Conservation (phyloP, 2,797 vertebrate species). For the Sparidentex hasta region DNA sequence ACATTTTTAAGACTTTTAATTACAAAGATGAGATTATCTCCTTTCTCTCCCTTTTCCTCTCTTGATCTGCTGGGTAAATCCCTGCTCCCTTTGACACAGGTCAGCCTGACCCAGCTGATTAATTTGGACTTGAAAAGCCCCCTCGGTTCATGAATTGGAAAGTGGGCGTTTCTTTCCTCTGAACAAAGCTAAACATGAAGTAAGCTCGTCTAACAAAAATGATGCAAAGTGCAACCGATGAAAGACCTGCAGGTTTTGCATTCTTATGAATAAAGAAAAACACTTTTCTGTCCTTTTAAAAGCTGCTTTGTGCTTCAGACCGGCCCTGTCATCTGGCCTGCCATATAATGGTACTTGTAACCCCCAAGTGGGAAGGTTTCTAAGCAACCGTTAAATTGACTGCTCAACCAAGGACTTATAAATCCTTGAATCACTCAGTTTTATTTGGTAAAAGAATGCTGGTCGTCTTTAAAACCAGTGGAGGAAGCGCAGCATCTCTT, state of each 20-base stretch:
- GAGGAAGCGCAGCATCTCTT: slow-evolving; percentile 36
- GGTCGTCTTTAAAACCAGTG: slow-evolving; percentile 59
- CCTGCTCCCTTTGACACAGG: slow-evolving; percentile 71
- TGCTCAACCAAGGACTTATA: slow-evolving; percentile 90
- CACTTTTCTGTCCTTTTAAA: slow-evolving; percentile 38
- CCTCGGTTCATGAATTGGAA: slow-evolving; percentile 69
- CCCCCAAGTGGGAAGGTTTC: slow-evolving; percentile 88
- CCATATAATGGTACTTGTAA: slow-evolving; percentile 81
- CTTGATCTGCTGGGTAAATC: slow-evolving; percentile 49
- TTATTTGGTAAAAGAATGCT: slow-evolving; percentile 80
- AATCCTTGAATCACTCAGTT: slow-evolving; percentile 85
- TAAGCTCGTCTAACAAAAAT: slow-evolving; percentile 47
- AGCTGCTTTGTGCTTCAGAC: slow-evolving; percentile 33
- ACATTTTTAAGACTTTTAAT: neutral
- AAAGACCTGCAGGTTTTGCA: slow-evolving; percentile 48
- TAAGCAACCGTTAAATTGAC: slow-evolving; percentile 93
- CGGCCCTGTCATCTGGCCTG: slow-evolving; percentile 52
- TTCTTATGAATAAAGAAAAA: slow-evolving; percentile 29
- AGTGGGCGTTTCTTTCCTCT: slow-evolving; percentile 57
- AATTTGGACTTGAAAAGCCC: slow-evolving; percentile 78
- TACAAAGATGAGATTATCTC: slow-evolving; percentile 16
- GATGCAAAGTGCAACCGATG: slow-evolving; percentile 34
- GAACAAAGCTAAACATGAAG: slow-evolving; percentile 68
- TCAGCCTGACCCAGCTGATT: slow-evolving; percentile 85
- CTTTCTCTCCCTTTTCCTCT: neutral